Percentiles rank a stretch among this genome's conserved stretches.
phyloP scores from a whole-genome alignment of 2,888 invertebrate species.

The Morinoia aosen region DNA sequence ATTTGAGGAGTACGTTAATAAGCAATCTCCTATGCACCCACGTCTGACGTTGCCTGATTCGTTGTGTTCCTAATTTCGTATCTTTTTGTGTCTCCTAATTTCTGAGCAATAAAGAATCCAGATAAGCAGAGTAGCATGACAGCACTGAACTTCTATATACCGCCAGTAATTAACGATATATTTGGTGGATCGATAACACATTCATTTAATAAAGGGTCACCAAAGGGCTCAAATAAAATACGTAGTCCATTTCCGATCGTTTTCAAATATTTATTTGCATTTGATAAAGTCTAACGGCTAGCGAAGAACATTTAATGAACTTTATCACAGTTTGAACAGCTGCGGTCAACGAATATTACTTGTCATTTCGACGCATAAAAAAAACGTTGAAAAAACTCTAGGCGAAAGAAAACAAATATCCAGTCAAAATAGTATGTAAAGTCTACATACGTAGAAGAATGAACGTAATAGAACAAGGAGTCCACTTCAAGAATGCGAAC shows the following conservation, averaged over 20 bases:
- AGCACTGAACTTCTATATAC: too few species aligned
- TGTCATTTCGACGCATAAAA: neutral
- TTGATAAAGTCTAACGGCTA: neutral
- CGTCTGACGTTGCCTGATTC: too few species aligned
- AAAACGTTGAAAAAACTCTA: neutral
- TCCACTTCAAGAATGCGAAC: neutral
- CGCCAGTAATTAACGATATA: too few species aligned
- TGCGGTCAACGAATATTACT: neutral
- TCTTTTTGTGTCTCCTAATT: too few species aligned
- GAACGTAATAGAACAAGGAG: neutral
- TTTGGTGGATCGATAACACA: too few species aligned
- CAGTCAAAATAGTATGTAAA: neutral
- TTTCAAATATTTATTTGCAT: neutral
- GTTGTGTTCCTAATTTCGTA: too few species aligned
- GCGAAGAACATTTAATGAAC: neutral
- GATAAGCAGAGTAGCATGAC: too few species aligned
- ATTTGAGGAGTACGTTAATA: too few species aligned
- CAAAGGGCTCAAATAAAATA: neutral
- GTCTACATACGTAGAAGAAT: neutral
- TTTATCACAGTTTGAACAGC: conserved; percentile 37
- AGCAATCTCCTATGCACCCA: too few species aligned
- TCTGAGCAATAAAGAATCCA: too few species aligned
- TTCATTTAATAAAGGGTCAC: neutral
- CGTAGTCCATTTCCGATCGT: neutral
- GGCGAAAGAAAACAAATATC: neutral